phyloP scores from a whole-genome alignment of 2,113 vertebrate species.

The Eurystomus gularis region DNA sequence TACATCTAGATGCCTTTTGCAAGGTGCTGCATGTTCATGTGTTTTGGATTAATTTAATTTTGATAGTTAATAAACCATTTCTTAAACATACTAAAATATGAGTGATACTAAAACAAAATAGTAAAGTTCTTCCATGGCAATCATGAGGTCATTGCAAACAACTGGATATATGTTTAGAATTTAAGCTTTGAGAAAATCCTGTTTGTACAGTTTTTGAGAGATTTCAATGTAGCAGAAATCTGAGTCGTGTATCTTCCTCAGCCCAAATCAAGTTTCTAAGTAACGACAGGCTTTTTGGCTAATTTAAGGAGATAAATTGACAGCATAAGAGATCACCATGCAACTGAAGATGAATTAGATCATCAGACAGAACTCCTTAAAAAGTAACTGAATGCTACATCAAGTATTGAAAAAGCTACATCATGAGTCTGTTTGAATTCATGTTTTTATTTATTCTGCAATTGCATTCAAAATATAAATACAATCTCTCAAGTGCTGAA shows the following conservation, averaged over 20 bases:
- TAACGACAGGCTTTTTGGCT: neutral
- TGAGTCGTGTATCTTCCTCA: neutral
- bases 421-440: neutral
- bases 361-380: neutral
- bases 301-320: neutral
- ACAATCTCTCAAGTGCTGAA: neutral
- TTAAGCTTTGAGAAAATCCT: neutral
- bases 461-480: constrained; percentile 27
- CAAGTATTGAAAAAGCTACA: neutral
- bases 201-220: neutral
- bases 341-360: neutral
- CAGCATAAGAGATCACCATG: neutral
- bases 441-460: constrained; percentile 27
- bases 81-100: neutral
- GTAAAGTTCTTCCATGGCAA: neutral
- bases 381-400: neutral
- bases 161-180: neutral
- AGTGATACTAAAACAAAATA: neutral
- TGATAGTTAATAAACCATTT: neutral
- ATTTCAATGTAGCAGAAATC: neutral
- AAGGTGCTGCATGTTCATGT: neutral
- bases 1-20: neutral
- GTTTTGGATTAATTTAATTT: neutral
- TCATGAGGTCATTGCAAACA: neutral
- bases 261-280: neutral